Evolutionary conservation across 2,797 vertebrate genomes (phyloP).

Genomic region (Sebastes oblongus): DNA sequence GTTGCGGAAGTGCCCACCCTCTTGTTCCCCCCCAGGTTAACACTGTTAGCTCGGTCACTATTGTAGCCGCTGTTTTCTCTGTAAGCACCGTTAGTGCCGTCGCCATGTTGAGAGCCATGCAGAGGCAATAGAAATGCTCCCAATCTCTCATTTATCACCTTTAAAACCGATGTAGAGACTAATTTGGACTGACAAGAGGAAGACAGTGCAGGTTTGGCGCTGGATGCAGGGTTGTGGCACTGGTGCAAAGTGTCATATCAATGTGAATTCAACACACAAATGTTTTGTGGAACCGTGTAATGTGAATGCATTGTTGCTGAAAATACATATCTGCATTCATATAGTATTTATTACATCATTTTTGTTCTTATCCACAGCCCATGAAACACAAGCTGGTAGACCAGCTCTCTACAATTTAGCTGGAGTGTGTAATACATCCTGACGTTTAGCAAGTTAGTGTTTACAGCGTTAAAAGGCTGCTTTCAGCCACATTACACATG

Average conservation of each 20-base stretch:
- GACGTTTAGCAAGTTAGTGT: constrained; percentile 77
- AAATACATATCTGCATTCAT: constrained; percentile 31
- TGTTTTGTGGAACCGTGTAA: not conserved
- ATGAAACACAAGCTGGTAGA: constrained; percentile 55
- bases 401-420: constrained; percentile 67
- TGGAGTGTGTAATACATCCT: constrained; percentile 76
- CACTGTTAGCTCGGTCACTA: no score
- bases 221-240: not conserved
- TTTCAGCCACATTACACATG: constrained; percentile 86
- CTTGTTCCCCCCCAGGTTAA: no score
- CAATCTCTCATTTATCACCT: no score
- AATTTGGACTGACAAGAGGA: not conserved
- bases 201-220: not conserved
- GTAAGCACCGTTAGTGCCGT: no score
- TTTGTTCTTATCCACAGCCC: constrained; percentile 30
- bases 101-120: no score
- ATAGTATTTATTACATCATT: constrained; percentile 39
- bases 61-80: no score
- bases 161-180: no score
- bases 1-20: no score
- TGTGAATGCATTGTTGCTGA: constrained; percentile 30
- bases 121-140: no score
- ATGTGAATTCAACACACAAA: constrained; percentile 30
- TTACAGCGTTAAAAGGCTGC: constrained; percentile 82
- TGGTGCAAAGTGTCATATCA: not conserved